Base-by-base conservation (phyloP, 2,888 invertebrate genomes). In the Epinotia brunnichana region DNA sequence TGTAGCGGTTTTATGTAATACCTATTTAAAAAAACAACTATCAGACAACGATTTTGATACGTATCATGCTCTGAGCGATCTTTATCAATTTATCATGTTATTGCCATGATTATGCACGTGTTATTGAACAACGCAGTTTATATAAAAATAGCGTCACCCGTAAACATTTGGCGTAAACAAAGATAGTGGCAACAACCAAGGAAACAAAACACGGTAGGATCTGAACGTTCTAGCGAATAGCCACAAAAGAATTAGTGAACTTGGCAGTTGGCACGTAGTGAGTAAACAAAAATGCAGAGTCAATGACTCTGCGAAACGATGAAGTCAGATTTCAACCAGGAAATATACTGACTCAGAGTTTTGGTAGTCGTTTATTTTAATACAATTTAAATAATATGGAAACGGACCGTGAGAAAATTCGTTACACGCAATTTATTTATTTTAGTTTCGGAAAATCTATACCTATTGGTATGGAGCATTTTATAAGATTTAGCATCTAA, bases 111-210 rank as follows among this genome's bases (percentile, higher is more conserved):
- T 57, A 19, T 57, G 44, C 17, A 51, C 41, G n/a, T n/a, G 19
- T 57, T 68, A 39, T 54, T 54, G 51, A 21, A 66, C 39, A 41
- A 41, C 64, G 70, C 41, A 60, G 53, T 66, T 71, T 17, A 66
- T 62, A 71, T 66, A 66, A 71, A 66, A 71, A 71, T 60, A 66
- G 54, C 54, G 44, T 62, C 35, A 29, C n/a, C 29, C 62, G 57
- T 62, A 62, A 57, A 72, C 72, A 72, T 57, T 70, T 70, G 70
- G 61, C 70, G 77, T 81, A 81, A 81, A 82, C 78, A 80, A 75
- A 77, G 83, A 76, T 78, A 79, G 79, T 71, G 56, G 62, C 29
- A 29, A 59, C 68, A 60, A 51, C 51, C 41, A 29, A 54, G 70
- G 66, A 69, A 63, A 44, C 41, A 61, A 66, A 71, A 67, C 71